Base-by-base conservation (phyloP, 2,113 vertebrate species). In the Gavialis gangeticus region DNA sequence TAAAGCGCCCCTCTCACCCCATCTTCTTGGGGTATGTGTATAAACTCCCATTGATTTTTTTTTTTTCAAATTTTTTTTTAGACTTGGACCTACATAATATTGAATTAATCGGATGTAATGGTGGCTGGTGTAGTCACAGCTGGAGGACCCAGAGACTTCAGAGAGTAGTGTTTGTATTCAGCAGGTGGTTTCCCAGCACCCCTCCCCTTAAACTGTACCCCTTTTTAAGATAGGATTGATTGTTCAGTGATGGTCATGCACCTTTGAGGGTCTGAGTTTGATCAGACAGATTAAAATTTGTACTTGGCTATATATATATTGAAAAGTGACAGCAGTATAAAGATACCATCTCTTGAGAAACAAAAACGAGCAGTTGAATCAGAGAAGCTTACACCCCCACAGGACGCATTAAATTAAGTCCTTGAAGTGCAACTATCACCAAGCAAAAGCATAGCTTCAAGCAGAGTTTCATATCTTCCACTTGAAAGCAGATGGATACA, bases 231-330 rank as follows among this genome's bases (percentile, higher is more conserved):
- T 24, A 54, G 63, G 30, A 91, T 55, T 81, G 80, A 89, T 93
- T 96, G 92, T 96, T 93, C 77, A 89, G 89, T 34, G 71, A 21
- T 66, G 87, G 93, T 93, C 87, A 94, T 94, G 75, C 58, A 89
- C 63, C 85, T 79, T 79, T 87, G 83, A 87, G 92, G 75, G 95
- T 75, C 69, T 63, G 28, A 19, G 30, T 78, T 78, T 87, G 77
- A 66, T 80, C 89, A 88, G 71, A 79, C 88, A 90, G 28, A 79
- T 91, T 79, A 58, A 88, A 83, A 94, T 17, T 18, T 24, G 34
- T 73, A 79, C 54, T 69, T 5, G 17, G 77, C 57, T 93, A 15
- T 34, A 82, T 91, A 77, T 79, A 75, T 92, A 90, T n/a, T 76
- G n/a, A n/a, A 46, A 58, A 84, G 82, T 56, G 64, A 37, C 77